Conservation (phyloP, 1,140 invertebrate species). For the Lutraria rhynchaena region DNA sequence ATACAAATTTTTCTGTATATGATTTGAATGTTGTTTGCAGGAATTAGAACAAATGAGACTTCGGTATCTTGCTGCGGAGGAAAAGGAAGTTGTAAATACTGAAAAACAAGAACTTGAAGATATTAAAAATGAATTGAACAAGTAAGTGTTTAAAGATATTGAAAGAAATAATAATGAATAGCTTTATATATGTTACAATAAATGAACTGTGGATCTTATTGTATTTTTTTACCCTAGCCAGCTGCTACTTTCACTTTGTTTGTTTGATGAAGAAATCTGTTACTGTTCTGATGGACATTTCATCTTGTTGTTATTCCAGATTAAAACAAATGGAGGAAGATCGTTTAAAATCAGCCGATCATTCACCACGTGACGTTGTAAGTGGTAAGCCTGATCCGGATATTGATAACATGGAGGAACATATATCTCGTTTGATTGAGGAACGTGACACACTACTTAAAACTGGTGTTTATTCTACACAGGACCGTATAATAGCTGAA, state of each 20-base stretch:
- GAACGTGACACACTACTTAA: constrained; percentile 81
- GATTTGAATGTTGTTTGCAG: too few species aligned
- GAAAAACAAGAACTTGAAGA: constrained; percentile 80
- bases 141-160: too few species aligned
- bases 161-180: too few species aligned
- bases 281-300: too few species aligned
- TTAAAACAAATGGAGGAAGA: constrained; percentile 76
- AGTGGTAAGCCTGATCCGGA: constrained; percentile 67
- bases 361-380: constrained; percentile 57
- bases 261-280: too few species aligned
- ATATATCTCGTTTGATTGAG: constrained; percentile 81
- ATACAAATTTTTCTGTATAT: too few species aligned
- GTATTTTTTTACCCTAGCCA: too few species aligned
- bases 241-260: too few species aligned
- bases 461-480: constrained; percentile 82
- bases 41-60: constrained; percentile 82
- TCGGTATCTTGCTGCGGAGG: constrained; percentile 80
- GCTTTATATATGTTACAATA: too few species aligned
- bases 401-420: constrained; percentile 77
- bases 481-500: constrained; percentile 82
- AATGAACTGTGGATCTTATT: too few species aligned
- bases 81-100: constrained; percentile 78
- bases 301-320: constrained; percentile 57
- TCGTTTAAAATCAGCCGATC: constrained; percentile 64
- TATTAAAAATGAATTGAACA: constrained; percentile 81